These are phyloP conservation scores for Theonella swinhoei DNA, from an alignment of 37 sponge, comb jelly and placozoan species.

Conservation along the genomic window DNA sequence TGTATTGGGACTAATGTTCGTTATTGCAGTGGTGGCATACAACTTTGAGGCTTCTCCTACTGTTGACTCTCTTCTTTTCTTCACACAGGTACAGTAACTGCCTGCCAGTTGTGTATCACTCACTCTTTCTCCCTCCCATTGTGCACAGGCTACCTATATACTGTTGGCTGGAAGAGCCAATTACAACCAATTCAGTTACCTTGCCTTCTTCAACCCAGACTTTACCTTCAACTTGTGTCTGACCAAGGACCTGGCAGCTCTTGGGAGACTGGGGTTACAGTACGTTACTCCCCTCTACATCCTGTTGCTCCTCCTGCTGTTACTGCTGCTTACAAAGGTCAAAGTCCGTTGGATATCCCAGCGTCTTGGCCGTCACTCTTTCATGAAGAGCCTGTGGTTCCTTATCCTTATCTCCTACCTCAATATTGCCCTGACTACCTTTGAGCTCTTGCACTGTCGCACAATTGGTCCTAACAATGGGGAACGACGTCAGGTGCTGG, in stretches of 20 bases:
- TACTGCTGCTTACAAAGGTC: conserved; percentile 31
- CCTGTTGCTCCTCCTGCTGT: conserved; percentile 38
- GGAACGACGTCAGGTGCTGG: conserved; percentile 7
- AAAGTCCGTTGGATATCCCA: conserved; percentile 35
- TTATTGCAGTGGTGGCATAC: conserved; percentile 34
- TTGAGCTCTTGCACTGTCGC: conserved; percentile 60
- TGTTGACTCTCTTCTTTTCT: conserved; percentile 73
- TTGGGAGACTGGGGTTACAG: conserved; percentile 33
- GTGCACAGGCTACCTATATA: conserved; percentile 32
- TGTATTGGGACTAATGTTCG: conserved; percentile 45
- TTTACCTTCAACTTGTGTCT: conserved; percentile 75
- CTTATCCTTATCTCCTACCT: conserved; percentile 71
- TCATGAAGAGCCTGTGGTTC: conserved; percentile 67
- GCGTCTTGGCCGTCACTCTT: conserved; percentile 56
- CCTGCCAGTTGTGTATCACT: background rate
- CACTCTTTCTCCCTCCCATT: background rate
- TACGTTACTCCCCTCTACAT: conserved; percentile 74
- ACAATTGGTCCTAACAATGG: conserved; percentile 24
- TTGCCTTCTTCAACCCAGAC: conserved; percentile 61
- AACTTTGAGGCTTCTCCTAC: conserved; percentile 67
- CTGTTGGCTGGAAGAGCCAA: conserved; percentile 48
- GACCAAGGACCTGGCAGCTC: conserved; percentile 39
- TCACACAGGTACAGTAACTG: conserved; percentile 41
- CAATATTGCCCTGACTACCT: conserved; percentile 60
- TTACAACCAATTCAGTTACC: conserved; percentile 26